phyloP scores from a whole-genome alignment of 2,888 invertebrate genomes.

The Bombyx huttoni region DNA sequence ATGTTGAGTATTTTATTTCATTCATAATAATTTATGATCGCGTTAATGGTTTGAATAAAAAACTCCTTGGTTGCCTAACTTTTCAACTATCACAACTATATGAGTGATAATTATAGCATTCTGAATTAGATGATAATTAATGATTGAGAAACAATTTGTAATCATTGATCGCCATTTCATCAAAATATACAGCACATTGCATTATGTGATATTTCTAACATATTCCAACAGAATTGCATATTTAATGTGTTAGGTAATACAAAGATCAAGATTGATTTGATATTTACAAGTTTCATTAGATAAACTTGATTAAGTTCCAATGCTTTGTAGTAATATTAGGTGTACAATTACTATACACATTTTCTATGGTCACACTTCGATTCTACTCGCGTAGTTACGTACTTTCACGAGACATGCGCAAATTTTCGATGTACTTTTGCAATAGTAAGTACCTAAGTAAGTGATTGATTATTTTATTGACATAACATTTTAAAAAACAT shows the following conservation, averaged over 20 bases:
- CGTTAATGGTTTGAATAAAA: not conserved
- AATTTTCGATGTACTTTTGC: constrained; percentile 20
- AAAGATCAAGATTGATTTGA: not conserved
- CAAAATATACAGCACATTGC: not conserved
- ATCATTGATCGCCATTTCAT: not conserved
- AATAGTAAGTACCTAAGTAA: constrained; percentile 29
- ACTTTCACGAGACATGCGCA: constrained; percentile 47
- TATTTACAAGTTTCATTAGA: not conserved
- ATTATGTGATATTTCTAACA: not conserved
- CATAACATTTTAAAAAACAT: too few species aligned
- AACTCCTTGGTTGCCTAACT: not conserved
- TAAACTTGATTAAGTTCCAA: not conserved
- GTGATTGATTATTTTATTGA: constrained; percentile 22
- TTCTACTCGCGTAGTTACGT: constrained; percentile 38
- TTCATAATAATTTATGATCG: too few species aligned
- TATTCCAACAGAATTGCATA: not conserved
- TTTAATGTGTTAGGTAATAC: not conserved
- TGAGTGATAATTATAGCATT: not conserved
- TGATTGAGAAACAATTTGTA: not conserved
- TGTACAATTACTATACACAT: too few species aligned
- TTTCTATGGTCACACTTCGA: constrained; percentile 7
- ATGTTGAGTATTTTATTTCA: too few species aligned
- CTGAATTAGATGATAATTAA: not conserved
- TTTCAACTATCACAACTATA: not conserved
- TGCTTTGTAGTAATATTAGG: not conserved